These are phyloP conservation scores for Sturnira hondurensis DNA, from an alignment of 2,113 vertebrate genomes.

Conservation along the genomic window DNA sequence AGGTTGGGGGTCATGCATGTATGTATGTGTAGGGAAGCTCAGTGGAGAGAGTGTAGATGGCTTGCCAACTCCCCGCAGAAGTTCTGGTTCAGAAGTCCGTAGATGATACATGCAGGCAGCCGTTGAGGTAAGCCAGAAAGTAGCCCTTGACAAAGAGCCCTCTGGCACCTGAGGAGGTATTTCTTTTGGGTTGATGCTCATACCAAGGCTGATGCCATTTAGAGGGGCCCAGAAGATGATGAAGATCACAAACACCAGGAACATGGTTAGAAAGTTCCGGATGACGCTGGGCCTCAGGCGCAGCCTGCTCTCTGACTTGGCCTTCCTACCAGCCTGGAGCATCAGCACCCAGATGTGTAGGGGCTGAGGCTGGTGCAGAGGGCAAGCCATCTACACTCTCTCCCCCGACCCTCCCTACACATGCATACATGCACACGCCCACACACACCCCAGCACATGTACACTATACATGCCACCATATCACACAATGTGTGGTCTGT, in stretches of 20 bases:
- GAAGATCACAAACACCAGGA: conserved; percentile 93
- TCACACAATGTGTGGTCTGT: too few relatives aligned
- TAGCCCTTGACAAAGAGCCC: conserved; percentile 93
- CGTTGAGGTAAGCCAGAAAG: conserved; percentile 97
- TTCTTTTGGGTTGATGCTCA: conserved; percentile 86
- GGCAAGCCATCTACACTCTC: too few relatives aligned
- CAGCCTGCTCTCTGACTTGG: conserved; percentile 84
- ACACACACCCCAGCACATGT: too few relatives aligned
- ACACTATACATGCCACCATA: too few relatives aligned
- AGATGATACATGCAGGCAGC: conserved; percentile 94
- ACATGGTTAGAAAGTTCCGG: conserved; percentile 93
- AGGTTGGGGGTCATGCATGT: too few relatives aligned
- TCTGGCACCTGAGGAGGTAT: conserved; percentile 89
- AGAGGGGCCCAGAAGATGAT: conserved; percentile 95
- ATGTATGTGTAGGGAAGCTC: not conserved
- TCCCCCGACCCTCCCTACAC: too few relatives aligned
- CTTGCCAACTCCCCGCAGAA: conserved; percentile 86
- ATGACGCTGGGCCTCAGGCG: conserved; percentile 84
- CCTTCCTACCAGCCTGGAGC: conserved; percentile 88
- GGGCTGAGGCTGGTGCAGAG: too few relatives aligned
- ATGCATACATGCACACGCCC: too few relatives aligned
- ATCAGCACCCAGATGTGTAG: conserved; percentile 92
- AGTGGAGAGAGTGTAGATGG: rapidly evolving
- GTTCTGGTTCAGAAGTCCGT: conserved; percentile 93
- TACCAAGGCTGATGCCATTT: conserved; percentile 90